Evolutionary conservation across 2,113 vertebrate species (phyloP).

Genomic region (Leucoraja erinaceus): DNA sequence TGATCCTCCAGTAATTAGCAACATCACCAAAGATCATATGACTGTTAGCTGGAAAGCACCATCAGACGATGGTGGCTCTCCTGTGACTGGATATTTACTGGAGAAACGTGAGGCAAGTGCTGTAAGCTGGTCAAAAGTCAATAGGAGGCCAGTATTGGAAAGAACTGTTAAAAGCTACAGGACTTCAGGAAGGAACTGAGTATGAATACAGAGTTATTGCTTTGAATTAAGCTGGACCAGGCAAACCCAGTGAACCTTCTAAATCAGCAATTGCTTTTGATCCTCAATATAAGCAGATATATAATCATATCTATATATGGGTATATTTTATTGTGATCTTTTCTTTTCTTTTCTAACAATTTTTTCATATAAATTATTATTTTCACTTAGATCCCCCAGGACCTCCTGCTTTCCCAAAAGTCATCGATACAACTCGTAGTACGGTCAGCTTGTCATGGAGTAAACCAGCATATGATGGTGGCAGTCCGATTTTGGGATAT

Average conservation of each 20-base stretch:
- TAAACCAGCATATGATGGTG: constrained; percentile 79
- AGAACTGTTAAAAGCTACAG: constrained; percentile 75
- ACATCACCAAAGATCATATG: constrained; percentile 84
- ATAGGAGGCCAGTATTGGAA: constrained; percentile 76
- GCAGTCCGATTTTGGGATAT: constrained; percentile 88
- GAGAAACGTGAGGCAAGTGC: constrained; percentile 84
- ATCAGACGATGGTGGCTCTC: constrained; percentile 78
- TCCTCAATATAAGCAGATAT: constrained; percentile 76
- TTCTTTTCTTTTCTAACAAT: neutral
- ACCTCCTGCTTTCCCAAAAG: constrained; percentile 81
- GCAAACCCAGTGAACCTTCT: constrained; percentile 85
- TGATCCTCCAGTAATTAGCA: constrained; percentile 86
- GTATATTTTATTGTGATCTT: neutral
- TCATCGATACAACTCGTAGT: constrained; percentile 70
- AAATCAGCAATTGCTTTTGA: constrained; percentile 70
- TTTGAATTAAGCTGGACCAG: constrained; percentile 78
- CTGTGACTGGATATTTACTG: constrained; percentile 83
- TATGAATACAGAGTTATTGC: constrained; percentile 88
- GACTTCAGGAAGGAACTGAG: constrained; percentile 80
- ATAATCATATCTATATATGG: neutral
- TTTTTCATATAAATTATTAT: constrained; percentile 40
- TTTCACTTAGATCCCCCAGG: constrained; percentile 79
- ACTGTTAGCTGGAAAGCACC: constrained; percentile 97
- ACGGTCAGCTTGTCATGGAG: constrained; percentile 82
- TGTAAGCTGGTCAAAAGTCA: constrained; percentile 80